These are phyloP conservation scores for Eumacrocentrus americanus DNA, from an alignment of 2,888 invertebrate species.

Conservation along the genomic window DNA sequence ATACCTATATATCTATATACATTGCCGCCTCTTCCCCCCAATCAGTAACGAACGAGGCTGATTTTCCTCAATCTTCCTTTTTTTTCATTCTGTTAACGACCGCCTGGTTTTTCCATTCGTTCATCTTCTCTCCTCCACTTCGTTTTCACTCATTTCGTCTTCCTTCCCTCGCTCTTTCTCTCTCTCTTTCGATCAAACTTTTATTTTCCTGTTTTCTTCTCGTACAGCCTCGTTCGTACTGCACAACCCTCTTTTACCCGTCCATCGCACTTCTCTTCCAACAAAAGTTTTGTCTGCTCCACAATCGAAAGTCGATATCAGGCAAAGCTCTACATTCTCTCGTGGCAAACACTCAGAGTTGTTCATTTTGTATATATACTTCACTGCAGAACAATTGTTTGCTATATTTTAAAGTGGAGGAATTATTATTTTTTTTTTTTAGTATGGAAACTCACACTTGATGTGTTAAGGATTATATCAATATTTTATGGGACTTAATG, in stretches of 20 bases:
- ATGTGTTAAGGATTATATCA: too few species aligned
- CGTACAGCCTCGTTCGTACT: constrained; percentile 6
- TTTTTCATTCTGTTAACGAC: constrained; percentile 27
- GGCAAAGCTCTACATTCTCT: constrained; percentile 6
- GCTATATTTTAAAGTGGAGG: too few species aligned
- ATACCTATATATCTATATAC: too few species aligned
- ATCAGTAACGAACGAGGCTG: constrained; percentile 33
- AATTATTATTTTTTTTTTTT: too few species aligned
- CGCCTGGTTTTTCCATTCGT: constrained; percentile 18
- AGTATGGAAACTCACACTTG: too few species aligned
- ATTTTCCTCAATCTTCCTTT: constrained; percentile 21
- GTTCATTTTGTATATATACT: constrained; percentile 19
- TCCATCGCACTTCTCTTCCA: constrained; percentile 8
- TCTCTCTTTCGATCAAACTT: constrained; percentile 14
- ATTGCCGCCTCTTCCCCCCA: constrained; percentile 21
- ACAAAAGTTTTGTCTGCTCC: constrained; percentile 20
- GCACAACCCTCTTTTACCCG: constrained; percentile 7
- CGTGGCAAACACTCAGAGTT: constrained; percentile 8
- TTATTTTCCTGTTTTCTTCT: constrained; percentile 17
- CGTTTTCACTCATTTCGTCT: constrained; percentile 19
- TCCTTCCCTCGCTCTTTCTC: neutral
- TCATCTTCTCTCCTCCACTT: constrained; percentile 5
- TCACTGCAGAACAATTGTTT: too few species aligned
- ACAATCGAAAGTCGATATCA: constrained; percentile 30
- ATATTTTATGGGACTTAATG: too few species aligned